A percentile compares a stretch with the other conserved stretches of the same genome.
Evolutionary conservation across 2,113 vertebrate species (phyloP).

Genomic region (Brachypteracias leptosomus): DNA sequence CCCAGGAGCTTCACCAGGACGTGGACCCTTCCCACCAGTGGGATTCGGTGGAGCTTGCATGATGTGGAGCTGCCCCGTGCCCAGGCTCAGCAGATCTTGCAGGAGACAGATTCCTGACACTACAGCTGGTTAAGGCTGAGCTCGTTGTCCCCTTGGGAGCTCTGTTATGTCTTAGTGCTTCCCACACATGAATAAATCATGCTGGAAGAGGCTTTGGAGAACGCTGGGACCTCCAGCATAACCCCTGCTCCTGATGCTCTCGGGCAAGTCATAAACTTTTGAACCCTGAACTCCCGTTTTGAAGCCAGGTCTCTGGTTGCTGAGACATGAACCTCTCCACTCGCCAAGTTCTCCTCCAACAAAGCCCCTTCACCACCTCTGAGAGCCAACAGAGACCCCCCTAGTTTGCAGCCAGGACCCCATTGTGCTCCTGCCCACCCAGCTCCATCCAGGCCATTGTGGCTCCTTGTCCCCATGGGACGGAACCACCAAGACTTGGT

Average conservation of each 20-base stretch:
- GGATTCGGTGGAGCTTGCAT: not conserved
- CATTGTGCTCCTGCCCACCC: not conserved
- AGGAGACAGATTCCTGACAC: not conserved
- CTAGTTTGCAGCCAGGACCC: not conserved
- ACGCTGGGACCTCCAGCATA: not conserved
- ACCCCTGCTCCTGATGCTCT: not conserved
- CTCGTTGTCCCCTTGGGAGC: not conserved
- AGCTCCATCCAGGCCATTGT: rapidly evolving
- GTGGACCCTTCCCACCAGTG: not conserved
- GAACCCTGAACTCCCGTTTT: not conserved
- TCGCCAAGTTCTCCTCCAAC: not conserved
- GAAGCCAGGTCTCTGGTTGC: rapidly evolving
- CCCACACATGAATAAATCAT: conserved; percentile 32
- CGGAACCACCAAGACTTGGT: not conserved
- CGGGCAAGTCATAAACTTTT: not conserved
- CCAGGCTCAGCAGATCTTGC: not conserved
- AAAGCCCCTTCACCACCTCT: not conserved
- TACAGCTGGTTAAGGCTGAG: not conserved
- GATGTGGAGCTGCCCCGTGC: not conserved
- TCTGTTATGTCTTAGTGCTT: not conserved
- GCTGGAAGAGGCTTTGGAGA: not conserved
- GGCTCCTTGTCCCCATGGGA: not conserved
- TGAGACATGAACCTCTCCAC: not conserved
- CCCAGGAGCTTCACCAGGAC: not conserved
- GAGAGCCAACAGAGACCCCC: not conserved